These are phyloP conservation scores for Troides aeacus DNA, from an alignment of 2,888 invertebrate genomes.

Conservation along the genomic window DNA sequence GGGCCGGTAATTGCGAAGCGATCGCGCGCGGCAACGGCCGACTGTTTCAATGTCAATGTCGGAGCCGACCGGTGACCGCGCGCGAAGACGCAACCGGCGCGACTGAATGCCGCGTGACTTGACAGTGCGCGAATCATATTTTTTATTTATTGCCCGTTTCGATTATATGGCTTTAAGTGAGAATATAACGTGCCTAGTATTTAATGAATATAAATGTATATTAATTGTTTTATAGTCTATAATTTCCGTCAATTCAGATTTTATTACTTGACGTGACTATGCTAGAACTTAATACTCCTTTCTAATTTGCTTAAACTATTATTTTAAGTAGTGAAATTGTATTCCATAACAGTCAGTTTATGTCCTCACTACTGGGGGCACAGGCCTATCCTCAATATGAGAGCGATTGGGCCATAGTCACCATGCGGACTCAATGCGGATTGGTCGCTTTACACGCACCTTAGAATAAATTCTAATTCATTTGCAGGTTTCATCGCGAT, in stretches of 20 bases:
- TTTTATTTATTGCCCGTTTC: conserved; percentile 20
- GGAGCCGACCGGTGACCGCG: conserved; percentile 1
- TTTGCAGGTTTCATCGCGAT: too few species aligned
- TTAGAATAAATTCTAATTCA: too few species aligned
- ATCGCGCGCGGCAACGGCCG: conserved; percentile 10
- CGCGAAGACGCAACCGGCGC: background rate
- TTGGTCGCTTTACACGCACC: too few species aligned
- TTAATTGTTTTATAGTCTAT: conserved; percentile 15
- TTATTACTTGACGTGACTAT: background rate
- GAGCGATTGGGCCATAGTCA: too few species aligned
- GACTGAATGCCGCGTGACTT: background rate
- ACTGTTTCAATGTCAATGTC: conserved; percentile 27
- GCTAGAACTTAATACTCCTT: too few species aligned
- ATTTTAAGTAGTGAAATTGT: too few species aligned
- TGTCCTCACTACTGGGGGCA: too few species aligned
- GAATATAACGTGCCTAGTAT: conserved; percentile 12
- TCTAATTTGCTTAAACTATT: too few species aligned
- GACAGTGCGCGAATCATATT: conserved; percentile 16
- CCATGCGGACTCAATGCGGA: too few species aligned
- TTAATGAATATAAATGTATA: conserved; percentile 17
- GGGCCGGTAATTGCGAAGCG: conserved; percentile 19
- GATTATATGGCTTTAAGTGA: conserved; percentile 23
- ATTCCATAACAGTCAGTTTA: too few species aligned
- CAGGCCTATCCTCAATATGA: too few species aligned
- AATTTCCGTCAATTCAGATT: conserved; percentile 25